These are phyloP conservation scores for Tribolium madens DNA, from an alignment of 1,140 invertebrate species.

Conservation along the genomic window DNA sequence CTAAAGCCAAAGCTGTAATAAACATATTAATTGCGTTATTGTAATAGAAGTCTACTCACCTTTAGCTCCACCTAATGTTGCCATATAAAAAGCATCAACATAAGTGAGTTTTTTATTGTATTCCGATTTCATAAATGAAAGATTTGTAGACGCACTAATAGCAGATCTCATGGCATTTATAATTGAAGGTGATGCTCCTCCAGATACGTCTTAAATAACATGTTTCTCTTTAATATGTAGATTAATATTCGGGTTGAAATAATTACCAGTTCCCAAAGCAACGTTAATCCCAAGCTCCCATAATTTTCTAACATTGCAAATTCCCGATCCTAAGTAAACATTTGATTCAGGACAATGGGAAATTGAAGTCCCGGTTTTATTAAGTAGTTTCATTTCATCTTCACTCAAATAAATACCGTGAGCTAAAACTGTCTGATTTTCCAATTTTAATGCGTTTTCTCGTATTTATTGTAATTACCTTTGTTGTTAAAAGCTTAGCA, in stretches of 20 bases:
- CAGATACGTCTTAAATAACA: constrained; percentile 78
- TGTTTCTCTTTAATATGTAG: no score
- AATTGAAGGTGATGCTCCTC: constrained; percentile 82
- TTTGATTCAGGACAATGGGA: constrained; percentile 93
- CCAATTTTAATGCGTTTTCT: constrained; percentile 21
- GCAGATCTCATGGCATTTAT: constrained; percentile 80
- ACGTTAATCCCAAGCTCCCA: constrained; percentile 76
- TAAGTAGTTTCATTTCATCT: constrained; percentile 78
- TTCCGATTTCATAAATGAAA: constrained; percentile 68
- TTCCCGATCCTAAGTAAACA: constrained; percentile 82
- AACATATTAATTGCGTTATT: constrained; percentile 46
- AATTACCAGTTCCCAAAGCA: constrained; percentile 86
- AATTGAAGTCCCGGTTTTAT: constrained; percentile 72
- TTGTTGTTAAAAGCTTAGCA: constrained; percentile 78
- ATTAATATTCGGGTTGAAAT: background rate
- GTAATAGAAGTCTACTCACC: constrained; percentile 66
- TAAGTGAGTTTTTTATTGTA: constrained; percentile 76
- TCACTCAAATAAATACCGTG: constrained; percentile 84
- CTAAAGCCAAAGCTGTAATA: constrained; percentile 79
- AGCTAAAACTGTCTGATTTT: constrained; percentile 78
- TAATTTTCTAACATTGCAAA: constrained; percentile 81
- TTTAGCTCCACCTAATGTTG: constrained; percentile 87
- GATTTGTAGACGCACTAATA: constrained; percentile 79
- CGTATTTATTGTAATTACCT: constrained; percentile 69
- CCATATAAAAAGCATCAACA: constrained; percentile 84